These are phyloP conservation scores for Yponomeuta sedellus DNA, from an alignment of 2,888 invertebrate genomes.

Conservation along the genomic window DNA sequence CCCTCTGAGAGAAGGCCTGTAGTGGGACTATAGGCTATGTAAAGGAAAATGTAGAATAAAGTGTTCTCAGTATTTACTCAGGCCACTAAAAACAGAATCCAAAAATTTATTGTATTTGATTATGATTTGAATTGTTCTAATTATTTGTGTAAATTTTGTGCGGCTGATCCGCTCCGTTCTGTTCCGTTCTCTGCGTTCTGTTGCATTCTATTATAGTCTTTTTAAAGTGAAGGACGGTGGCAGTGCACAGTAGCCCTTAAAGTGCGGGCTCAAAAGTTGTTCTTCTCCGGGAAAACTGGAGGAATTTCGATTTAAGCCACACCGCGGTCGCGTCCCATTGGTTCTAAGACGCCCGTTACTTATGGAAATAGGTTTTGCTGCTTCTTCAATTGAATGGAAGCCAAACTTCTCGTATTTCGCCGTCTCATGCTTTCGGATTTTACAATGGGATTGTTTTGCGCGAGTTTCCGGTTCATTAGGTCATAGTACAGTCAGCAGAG, in stretches of 20 bases:
- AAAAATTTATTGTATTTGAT: no score
- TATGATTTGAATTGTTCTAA: no score
- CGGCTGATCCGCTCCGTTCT: no score
- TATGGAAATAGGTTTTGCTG: background rate
- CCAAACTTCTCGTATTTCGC: background rate
- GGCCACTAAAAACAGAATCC: no score
- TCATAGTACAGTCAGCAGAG: no score
- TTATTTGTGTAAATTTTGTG: no score
- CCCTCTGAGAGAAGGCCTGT: no score
- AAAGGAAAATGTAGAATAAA: no score
- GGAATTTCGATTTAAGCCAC: slow-evolving; percentile 1
- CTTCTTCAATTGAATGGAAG: background rate
- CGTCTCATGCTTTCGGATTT: background rate
- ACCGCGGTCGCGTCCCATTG: background rate
- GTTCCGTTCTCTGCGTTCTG: no score
- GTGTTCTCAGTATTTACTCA: no score
- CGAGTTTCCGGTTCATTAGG: background rate
- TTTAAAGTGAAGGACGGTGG: background rate
- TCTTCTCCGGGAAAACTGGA: background rate
- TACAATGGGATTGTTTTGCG: background rate
- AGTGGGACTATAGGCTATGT: no score
- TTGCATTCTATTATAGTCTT: background rate
- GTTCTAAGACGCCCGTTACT: background rate
- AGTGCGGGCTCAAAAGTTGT: background rate
- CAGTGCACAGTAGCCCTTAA: background rate